Evolutionary conservation across 2,797 vertebrate species (phyloP), one percentile per base, ranked within the genome.

Genomic region (Phataginus tricuspis): DNA sequence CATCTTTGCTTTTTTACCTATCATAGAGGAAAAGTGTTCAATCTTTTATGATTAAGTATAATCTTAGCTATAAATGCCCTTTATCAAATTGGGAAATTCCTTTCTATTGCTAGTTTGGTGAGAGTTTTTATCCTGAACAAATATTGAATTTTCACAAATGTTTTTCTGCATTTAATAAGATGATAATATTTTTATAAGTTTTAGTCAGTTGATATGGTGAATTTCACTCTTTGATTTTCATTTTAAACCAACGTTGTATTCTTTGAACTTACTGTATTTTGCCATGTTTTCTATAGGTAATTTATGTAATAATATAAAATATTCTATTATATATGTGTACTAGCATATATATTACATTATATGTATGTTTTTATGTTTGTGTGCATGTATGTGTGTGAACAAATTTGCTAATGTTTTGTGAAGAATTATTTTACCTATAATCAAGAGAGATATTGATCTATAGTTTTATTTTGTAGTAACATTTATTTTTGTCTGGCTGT

Each of bases 191-290:
- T 77, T 79, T 5, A 77, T 9, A 91, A 88, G 5, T 31, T 72
- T 55, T 49, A 82, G 23, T 42, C 15, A 86, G 25, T 49, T 86
- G 13, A 61, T 34, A 15, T 15, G 80, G 15, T n/a, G 23, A 72
- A 95, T 86, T 92, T 61, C 23, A 71, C 23, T 69, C 7, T 94
- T 89, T 85, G 42, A 71, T 91, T 93, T 93, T 93, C 91, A 61
- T 37, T 15, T 74, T 93, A 69, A 89, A 59, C 2, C 19, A 82
- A 7, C 5, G 29, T 80, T 94, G 4, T 4, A 31, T 19, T 96
- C 4, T 77, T 92, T 88, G 21, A 2, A n/a, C 61, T 87, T 68
- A 49, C 13, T 90, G 1, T 72, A 80, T 88, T 84, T 95, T 78
- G 19, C 27, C 16, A 18, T 84, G 19, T 78, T 69, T 66, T 69